phyloP scores from a whole-genome alignment of 2,113 vertebrate species.

The Halichoeres trimaculatus region DNA sequence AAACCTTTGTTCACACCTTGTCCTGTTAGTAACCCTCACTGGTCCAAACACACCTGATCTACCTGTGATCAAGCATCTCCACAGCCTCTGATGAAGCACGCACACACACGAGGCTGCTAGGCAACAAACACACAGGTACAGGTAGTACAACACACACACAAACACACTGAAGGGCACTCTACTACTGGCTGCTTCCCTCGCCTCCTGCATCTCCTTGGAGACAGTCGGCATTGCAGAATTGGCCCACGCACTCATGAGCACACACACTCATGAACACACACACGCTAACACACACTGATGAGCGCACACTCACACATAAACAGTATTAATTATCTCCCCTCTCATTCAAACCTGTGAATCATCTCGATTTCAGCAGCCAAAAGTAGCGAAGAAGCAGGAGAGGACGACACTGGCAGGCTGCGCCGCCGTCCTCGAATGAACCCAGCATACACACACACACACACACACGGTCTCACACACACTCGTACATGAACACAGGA shows the following conservation, averaged over 20 bases:
- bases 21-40: neutral
- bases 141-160: slow-evolving; percentile 3
- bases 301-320: slow-evolving; percentile 34
- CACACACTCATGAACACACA: slow-evolving; percentile 19
- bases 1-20: slow-evolving; percentile 1
- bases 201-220: slow-evolving; percentile 72
- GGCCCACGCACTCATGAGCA: slow-evolving; percentile 1
- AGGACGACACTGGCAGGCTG: neutral
- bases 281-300: slow-evolving; percentile 30
- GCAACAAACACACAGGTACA: slow-evolving; percentile 40
- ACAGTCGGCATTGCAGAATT: slow-evolving; percentile 36
- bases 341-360: slow-evolving; percentile 61
- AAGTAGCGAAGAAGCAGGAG: slow-evolving; percentile 11
- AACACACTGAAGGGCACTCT: slow-evolving; percentile 28
- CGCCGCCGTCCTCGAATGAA: slow-evolving; percentile 33
- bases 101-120: slow-evolving; percentile 29
- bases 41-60: slow-evolving; percentile 32
- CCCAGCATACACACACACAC: neutral
- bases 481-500: slow-evolving; percentile 7
- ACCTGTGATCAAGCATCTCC: slow-evolving; percentile 22
- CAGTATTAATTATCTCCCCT: slow-evolving; percentile 59
- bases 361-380: slow-evolving; percentile 42
- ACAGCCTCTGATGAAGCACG: neutral
- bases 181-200: slow-evolving; percentile 57
- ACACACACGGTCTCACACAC: neutral